Base-by-base conservation (phyloP, 2,113 vertebrate genomes). In the Chunga burmeisteri region DNA sequence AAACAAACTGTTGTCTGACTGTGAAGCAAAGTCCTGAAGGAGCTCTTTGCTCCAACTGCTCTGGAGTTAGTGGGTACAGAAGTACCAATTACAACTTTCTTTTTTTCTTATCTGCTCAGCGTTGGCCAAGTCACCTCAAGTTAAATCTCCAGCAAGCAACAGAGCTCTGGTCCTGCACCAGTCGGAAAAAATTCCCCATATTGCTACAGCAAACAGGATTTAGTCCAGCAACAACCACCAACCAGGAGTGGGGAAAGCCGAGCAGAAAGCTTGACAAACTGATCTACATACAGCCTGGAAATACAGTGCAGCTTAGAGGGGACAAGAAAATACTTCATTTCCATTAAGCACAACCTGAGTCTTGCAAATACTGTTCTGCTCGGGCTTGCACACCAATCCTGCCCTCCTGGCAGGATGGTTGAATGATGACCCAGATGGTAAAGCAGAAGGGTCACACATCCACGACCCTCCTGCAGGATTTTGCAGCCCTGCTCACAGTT, bases 341-440 rank as follows among this genome's bases (percentile, higher is more conserved):
- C 36, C 40, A 61, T 59, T 16, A 38, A 38, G 26, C 44, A 42
- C 22, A n/a, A 13, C 32, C 38, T 2, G 14, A 46, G 58, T 17
- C 58, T 46, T 29, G 29, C 15, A 58, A 59, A 25, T 2, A 7
- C 50, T 36, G 23, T 52, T 44, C 9, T 66, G 46, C 66, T 30
- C 4, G 3, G 34, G 42, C 32, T 61, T 7, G 1, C 6, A 9
- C 58, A 16, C 19, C 47, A 29, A 9, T 13, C 49, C 58, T 65
- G 56, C 13, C 44, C 38, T 81, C 55, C 70, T 52, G 49, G 34
- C 25, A 36, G 30, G 32, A 12, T 2, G 26, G 47, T 16, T 13
- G 1, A 77, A 34, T 3, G 16, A 10, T 26, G 29, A 34, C n/a
- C 29, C 6, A 4, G 14, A 4, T 1, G 1, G 52, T 34, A 61